Base-by-base conservation (phyloP, 1,140 invertebrate species). In the Hycleus phaleratus region DNA sequence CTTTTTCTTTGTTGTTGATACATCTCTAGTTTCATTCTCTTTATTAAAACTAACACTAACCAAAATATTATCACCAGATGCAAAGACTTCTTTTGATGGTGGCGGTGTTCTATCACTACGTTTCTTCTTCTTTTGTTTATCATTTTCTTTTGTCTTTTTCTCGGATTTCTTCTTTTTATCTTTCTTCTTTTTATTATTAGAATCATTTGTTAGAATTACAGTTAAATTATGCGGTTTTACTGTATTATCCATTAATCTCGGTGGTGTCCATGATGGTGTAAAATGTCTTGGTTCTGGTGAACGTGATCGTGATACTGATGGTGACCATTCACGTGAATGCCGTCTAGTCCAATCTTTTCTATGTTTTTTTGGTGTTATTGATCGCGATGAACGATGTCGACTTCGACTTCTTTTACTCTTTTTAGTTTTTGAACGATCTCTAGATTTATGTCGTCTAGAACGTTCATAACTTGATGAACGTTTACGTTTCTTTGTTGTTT, bases 1-100 rank as follows among this genome's bases (percentile, higher is more conserved):
- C 12, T 69, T 68, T 42, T 77, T 78, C 5, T 63, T 77, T 77
- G 40, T 42, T 42, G 40, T 42, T 42, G 77, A 69, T 63, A 79
- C 73, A 56, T 79, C 73, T 59, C 80, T 73, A 25, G 58, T 76
- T 48, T 80, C 78, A 56, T 82, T 81, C 52, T 86, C 85, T 60
- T 88, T 87, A 67, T 88, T 88, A 71, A 94, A 95, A 73, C 90
- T 93, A 4, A 95, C 89, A 72, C 90, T 93, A 0, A 95, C 90
- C 32, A 93, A 78, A 52, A 95, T 94, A 69, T 93, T 93, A 73
- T 93, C 90, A 3, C 91, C 92, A 25, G 90, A 92, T 0, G 91
- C 88, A 68, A 93, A 93, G 0, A 95, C 90, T 75, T 93, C 91
- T 72, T 95, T 95, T 0, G 85, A 87, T 1, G 88, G 87, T 3